A percentile compares a stretch with the other conserved stretches of the same genome.
These are phyloP conservation scores for Zootoca vivipara DNA, from an alignment of 2,113 vertebrate genomes.

Conservation along the genomic window DNA sequence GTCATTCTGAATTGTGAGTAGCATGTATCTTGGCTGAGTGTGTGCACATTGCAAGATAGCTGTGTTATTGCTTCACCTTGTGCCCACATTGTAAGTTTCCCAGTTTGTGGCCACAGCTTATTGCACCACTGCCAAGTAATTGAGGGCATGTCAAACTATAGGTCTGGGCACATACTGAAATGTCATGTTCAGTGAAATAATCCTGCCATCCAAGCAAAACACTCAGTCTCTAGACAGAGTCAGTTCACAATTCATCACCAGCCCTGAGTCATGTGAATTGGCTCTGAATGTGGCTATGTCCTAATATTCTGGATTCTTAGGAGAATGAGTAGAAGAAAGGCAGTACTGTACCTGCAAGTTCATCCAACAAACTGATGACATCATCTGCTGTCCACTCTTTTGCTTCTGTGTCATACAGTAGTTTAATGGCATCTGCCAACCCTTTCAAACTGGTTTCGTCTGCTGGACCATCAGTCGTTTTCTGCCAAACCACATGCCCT, in stretches of 20 bases:
- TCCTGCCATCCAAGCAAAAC: not conserved
- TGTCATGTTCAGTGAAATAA: not conserved
- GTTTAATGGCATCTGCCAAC: conserved; percentile 82
- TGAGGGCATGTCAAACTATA: not conserved
- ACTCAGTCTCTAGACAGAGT: too few species aligned
- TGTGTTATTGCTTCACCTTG: not conserved
- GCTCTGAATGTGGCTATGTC: not conserved
- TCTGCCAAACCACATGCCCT: conserved; percentile 86
- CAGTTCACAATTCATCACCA: not conserved
- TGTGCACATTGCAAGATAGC: not conserved
- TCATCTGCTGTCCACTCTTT: conserved; percentile 82
- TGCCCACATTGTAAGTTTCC: not conserved
- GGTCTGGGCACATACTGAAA: not conserved
- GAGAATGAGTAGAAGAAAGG: conserved; percentile 1
- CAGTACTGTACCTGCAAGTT: conserved; percentile 82
- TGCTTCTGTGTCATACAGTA: conserved; percentile 76
- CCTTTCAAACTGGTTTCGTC: conserved; percentile 80
- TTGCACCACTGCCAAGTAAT: not conserved
- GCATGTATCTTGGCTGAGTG: not conserved
- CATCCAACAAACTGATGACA: conserved; percentile 85
- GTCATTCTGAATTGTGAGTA: not conserved
- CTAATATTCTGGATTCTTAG: not conserved
- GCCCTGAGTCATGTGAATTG: not conserved
- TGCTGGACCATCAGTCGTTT: conserved; percentile 77
- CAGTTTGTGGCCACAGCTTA: not conserved